These are phyloP conservation scores for Parnassius orleans DNA, from an alignment of 2,888 invertebrate species.

Conservation along the genomic window DNA sequence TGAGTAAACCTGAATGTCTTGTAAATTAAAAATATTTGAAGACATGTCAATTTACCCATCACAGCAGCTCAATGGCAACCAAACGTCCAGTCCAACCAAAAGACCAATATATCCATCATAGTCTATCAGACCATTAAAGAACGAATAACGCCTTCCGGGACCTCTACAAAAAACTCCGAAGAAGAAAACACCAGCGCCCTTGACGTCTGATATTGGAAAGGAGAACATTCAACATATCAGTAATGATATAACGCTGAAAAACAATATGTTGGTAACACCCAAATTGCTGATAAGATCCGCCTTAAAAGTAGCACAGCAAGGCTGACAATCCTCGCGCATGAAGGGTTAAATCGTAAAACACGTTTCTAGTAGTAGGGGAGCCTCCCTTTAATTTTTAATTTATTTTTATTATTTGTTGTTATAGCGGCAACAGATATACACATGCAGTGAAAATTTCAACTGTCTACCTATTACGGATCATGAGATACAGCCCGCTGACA, in stretches of 20 bases:
- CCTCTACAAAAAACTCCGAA: constrained; percentile 58
- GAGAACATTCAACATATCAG: constrained; percentile 57
- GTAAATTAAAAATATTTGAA: too few species aligned
- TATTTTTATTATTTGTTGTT: too few species aligned
- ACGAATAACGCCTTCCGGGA: constrained; percentile 33
- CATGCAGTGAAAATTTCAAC: too few species aligned
- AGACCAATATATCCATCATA: constrained; percentile 37
- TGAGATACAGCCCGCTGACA: too few species aligned
- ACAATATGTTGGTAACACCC: constrained; percentile 55
- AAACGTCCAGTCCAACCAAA: constrained; percentile 37
- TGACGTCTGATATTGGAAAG: constrained; percentile 65
- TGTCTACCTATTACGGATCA: too few species aligned
- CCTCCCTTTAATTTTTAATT: too few species aligned
- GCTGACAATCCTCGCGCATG: too few species aligned
- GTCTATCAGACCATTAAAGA: constrained; percentile 43
- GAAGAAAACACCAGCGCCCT: constrained; percentile 39
- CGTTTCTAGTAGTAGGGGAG: too few species aligned
- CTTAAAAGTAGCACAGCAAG: constrained; percentile 44
- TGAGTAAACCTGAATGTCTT: too few species aligned
- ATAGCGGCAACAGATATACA: too few species aligned
- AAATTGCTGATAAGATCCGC: constrained; percentile 62
- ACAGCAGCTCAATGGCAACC: constrained; percentile 74
- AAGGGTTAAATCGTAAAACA: too few species aligned
- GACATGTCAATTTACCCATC: too few species aligned
- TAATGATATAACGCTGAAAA: constrained; percentile 52